A percentile compares a stretch with the other conserved stretches of the same genome.
Conservation (phyloP, 2,888 invertebrate species). For the Cynaeus angustus region DNA sequence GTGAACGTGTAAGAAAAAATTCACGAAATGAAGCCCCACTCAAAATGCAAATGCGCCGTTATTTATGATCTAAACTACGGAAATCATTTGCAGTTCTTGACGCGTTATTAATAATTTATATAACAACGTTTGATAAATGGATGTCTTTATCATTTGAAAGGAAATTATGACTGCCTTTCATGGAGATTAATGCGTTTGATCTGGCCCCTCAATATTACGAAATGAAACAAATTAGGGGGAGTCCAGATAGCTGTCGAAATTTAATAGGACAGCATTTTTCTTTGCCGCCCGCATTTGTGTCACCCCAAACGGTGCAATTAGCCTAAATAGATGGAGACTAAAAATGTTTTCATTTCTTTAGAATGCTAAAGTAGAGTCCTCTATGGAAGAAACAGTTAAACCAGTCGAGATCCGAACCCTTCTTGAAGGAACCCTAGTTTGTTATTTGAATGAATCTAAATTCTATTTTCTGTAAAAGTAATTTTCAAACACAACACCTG, state of each 20-base stretch:
- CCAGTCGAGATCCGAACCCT: slow-evolving; percentile 13
- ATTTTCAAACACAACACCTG: slow-evolving; percentile 39
- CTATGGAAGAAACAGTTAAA: background rate
- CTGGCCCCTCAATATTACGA: slow-evolving; percentile 55
- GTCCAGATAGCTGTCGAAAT: slow-evolving; percentile 50
- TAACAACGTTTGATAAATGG: slow-evolving; percentile 68
- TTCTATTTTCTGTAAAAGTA: slow-evolving; percentile 21
- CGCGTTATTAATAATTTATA: slow-evolving; percentile 69
- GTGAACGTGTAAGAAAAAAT: slow-evolving; percentile 32
- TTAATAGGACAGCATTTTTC: slow-evolving; percentile 49
- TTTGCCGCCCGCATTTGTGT: slow-evolving; percentile 28
- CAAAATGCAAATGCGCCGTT: slow-evolving; percentile 59
- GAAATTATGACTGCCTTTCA: slow-evolving; percentile 68
- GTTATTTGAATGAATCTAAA: background rate
- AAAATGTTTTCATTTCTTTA: slow-evolving; percentile 1
- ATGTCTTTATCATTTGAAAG: slow-evolving; percentile 68
- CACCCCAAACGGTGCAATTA: slow-evolving; percentile 33
- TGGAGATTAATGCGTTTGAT: slow-evolving; percentile 66
- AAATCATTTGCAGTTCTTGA: slow-evolving; percentile 68
- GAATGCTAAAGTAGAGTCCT: background rate
- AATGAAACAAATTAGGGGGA: slow-evolving; percentile 51
- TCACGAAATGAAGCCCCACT: slow-evolving; percentile 44
- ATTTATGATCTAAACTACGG: slow-evolving; percentile 64
- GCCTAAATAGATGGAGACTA: slow-evolving; percentile 7
- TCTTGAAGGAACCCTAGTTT: slow-evolving; percentile 18